Conservation (phyloP, 2,113 vertebrate genomes). For the Rhinogobius similis region DNA sequence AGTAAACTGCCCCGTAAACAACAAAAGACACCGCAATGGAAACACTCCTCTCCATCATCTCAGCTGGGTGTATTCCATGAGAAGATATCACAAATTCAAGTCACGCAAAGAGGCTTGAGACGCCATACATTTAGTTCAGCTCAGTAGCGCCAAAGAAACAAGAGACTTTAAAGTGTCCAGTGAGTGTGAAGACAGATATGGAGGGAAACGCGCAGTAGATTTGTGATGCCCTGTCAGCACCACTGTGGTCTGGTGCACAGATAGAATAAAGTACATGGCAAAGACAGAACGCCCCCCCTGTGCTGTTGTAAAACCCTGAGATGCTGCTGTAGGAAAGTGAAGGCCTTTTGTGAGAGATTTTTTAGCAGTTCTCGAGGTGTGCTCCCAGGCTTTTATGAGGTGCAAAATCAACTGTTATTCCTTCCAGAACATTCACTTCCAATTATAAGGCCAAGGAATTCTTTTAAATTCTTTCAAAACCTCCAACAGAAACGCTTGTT, state of each 20-base stretch:
- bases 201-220: not conserved
- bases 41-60: not conserved
- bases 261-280: not conserved
- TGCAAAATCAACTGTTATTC: constrained; percentile 69
- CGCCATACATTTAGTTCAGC: constrained; percentile 53
- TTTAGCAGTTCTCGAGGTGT: constrained; percentile 54
- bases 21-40: constrained; percentile 29
- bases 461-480: constrained; percentile 26
- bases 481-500: constrained; percentile 31
- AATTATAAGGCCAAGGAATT: constrained; percentile 30
- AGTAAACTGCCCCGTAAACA: constrained; percentile 11
- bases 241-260: constrained; percentile 14
- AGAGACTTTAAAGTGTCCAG: constrained; percentile 30
- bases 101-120: constrained; percentile 72
- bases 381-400: constrained; percentile 66
- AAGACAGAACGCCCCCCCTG: not conserved
- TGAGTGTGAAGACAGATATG: constrained; percentile 29
- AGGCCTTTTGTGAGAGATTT: constrained; percentile 31
- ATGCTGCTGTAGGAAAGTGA: constrained; percentile 22
- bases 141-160: constrained; percentile 33
- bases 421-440: constrained; percentile 32
- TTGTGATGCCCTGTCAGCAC: constrained; percentile 12
- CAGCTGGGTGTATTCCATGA: constrained; percentile 43
- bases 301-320: constrained; percentile 18
- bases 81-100: constrained; percentile 67